These are phyloP conservation scores for Irena cyanogastra DNA, from an alignment of 2,113 vertebrate species.

Conservation along the genomic window DNA sequence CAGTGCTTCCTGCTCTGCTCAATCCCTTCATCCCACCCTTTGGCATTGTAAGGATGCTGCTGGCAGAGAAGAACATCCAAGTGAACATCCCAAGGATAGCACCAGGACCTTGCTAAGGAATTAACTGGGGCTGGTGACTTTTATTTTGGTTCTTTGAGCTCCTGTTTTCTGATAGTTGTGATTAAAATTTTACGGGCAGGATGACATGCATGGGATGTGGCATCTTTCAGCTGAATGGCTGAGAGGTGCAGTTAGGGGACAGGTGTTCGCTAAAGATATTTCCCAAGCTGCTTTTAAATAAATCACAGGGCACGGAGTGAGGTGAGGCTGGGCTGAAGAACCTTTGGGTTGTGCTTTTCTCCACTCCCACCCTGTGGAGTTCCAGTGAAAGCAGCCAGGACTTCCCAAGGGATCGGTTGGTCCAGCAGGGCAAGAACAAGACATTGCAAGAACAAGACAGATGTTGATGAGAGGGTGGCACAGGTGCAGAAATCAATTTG, in stretches of 20 bases:
- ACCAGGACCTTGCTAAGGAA: background rate
- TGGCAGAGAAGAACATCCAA: background rate
- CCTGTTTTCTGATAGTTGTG: background rate
- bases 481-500: background rate
- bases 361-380: background rate
- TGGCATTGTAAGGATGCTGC: background rate
- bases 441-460: background rate
- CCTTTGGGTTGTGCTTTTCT: background rate
- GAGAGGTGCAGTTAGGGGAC: background rate
- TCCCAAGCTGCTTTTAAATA: background rate
- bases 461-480: background rate
- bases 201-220: accelerated
- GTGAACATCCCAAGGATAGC: background rate
- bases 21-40: background rate
- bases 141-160: background rate
- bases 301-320: background rate
- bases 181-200: background rate
- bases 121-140: background rate
- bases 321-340: background rate
- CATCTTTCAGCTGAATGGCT: background rate
- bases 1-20: background rate
- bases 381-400: background rate
- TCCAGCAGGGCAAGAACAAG: background rate
- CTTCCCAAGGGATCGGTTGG: background rate
- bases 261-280: background rate